Conservation (phyloP, 2,888 invertebrate species). For the Bibio marci region DNA sequence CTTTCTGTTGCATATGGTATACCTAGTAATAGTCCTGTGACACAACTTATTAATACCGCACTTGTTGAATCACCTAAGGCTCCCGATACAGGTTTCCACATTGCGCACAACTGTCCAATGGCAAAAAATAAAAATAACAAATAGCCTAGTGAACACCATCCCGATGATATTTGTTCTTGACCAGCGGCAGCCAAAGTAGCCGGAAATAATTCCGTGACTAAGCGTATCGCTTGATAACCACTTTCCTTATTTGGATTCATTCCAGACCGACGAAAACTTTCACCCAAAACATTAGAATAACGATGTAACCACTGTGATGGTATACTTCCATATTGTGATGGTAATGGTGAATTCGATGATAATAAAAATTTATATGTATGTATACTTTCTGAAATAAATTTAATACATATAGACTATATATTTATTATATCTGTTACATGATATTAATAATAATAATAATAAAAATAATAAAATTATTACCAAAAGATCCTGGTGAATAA, state of each 20-base stretch:
- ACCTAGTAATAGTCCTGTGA: slow-evolving; percentile 66
- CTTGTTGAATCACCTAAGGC: slow-evolving; percentile 57
- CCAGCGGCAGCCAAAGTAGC: slow-evolving; percentile 65
- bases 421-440: neutral
- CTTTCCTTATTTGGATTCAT: slow-evolving; percentile 35
- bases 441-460: too few species aligned
- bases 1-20: slow-evolving; percentile 74
- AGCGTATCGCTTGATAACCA: slow-evolving; percentile 67
- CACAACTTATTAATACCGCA: slow-evolving; percentile 54
- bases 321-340: slow-evolving; percentile 37
- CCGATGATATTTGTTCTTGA: slow-evolving; percentile 58
- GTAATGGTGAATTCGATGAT: slow-evolving; percentile 40
- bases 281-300: slow-evolving; percentile 26
- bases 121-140: slow-evolving; percentile 73
- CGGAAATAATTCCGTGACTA: slow-evolving; percentile 81
- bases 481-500: slow-evolving; percentile 72
- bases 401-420: slow-evolving; percentile 3
- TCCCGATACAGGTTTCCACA: slow-evolving; percentile 82
- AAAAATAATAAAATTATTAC: too few species aligned
- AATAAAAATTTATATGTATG: slow-evolving; percentile 55
- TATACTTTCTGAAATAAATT: slow-evolving; percentile 42
- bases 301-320: slow-evolving; percentile 24
- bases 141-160: slow-evolving; percentile 79
- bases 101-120: slow-evolving; percentile 71
- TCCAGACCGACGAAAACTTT: slow-evolving; percentile 13